Evolutionary conservation across 2,113 vertebrate species (phyloP).

Genomic region (Hipposideros armiger): DNA sequence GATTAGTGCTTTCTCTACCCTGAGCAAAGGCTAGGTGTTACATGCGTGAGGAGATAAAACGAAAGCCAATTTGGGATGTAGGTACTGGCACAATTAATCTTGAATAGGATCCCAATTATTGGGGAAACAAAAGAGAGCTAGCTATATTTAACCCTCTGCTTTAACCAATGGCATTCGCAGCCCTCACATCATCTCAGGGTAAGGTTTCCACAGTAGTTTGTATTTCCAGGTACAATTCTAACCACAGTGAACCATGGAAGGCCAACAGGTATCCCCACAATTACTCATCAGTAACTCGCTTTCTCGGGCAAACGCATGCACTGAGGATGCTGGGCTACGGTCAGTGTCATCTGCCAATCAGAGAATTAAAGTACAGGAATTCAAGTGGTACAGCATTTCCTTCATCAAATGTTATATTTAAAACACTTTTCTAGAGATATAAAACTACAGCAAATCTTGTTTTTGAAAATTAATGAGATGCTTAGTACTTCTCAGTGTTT

Average conservation of each 20-base stretch:
- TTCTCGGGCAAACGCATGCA: neutral
- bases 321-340: neutral
- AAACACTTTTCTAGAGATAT: slow-evolving; percentile 53
- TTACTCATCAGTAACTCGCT: neutral
- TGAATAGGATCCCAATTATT: slow-evolving; percentile 82
- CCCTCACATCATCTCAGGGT: neutral
- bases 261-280: neutral
- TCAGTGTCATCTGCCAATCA: neutral
- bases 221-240: slow-evolving; percentile 7
- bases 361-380: neutral
- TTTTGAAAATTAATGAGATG: slow-evolving; percentile 71
- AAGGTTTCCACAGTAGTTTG: neutral
- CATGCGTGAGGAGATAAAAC: slow-evolving; percentile 84
- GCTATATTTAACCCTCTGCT: slow-evolving; percentile 72
- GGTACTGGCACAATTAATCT: slow-evolving; percentile 79
- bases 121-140: slow-evolving; percentile 73
- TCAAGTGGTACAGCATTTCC: neutral
- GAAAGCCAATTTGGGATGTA: slow-evolving; percentile 83
- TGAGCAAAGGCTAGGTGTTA: slow-evolving; percentile 77
- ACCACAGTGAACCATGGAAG: neutral
- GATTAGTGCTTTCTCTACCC: slow-evolving; percentile 81
- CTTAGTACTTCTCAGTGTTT: slow-evolving; percentile 62
- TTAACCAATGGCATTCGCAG: slow-evolving; percentile 64
- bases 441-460: slow-evolving; percentile 33
- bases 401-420: slow-evolving; percentile 68